phyloP scores from a whole-genome alignment of 2,797 vertebrate genomes.

The Hydrocynus forskahlii region DNA sequence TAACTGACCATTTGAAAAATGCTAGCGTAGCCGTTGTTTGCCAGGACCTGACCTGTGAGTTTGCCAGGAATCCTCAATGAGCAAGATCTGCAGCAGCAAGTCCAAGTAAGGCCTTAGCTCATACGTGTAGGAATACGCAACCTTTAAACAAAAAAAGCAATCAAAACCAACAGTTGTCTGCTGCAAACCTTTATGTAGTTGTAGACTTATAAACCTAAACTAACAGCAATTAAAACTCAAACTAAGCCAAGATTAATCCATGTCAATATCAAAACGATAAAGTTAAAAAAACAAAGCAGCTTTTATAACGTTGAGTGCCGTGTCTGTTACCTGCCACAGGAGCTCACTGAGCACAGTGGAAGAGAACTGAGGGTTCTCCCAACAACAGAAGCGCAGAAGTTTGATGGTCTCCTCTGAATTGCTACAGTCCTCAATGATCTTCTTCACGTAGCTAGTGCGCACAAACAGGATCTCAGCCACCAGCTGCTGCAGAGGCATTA shows the following conservation, averaged over 20 bases:
- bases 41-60: conserved; percentile 89
- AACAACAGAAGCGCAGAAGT: conserved; percentile 98
- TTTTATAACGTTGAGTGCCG: neutral
- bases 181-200: too few species aligned
- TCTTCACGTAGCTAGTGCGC: conserved; percentile 98
- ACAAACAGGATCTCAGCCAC: conserved; percentile 98
- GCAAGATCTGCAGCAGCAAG: conserved; percentile 95
- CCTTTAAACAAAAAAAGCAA: conserved; percentile 73
- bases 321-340: conserved; percentile 92
- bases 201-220: too few species aligned
- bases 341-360: conserved; percentile 98
- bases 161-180: neutral
- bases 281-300: neutral
- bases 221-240: neutral
- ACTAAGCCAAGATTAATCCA: neutral
- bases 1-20: neutral
- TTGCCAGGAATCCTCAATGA: conserved; percentile 99
- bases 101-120: conserved; percentile 99
- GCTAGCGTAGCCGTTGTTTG: neutral
- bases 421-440: conserved; percentile 99
- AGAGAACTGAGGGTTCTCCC: conserved; percentile 99
- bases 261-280: neutral
- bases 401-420: conserved; percentile 99
- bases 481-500: conserved; percentile 97
- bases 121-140: conserved; percentile 98